Evolutionary conservation across 2,888 invertebrate species (phyloP).

Genomic region (Thecophora atra): DNA sequence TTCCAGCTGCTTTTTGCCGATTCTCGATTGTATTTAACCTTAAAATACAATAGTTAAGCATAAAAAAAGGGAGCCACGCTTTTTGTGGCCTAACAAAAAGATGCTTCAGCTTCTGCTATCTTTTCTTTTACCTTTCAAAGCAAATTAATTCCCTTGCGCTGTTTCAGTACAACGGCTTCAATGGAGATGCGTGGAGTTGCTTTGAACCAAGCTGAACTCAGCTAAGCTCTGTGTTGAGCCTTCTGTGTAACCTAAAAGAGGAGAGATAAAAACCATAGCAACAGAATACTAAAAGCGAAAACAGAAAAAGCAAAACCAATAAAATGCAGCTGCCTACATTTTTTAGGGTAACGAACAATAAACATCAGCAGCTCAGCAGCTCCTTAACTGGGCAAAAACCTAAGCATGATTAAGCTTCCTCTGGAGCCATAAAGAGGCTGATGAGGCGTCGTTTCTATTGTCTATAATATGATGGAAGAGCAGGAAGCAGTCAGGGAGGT

Average conservation of each 20-base stretch:
- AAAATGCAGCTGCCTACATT: conserved; percentile 11
- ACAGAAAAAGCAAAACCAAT: not conserved
- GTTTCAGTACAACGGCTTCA: not conserved
- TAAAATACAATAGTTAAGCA: conserved; percentile 14
- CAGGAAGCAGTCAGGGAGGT: not conserved
- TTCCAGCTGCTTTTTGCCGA: not conserved
- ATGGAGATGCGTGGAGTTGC: not conserved
- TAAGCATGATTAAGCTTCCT: conserved; percentile 24
- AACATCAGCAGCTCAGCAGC: conserved; percentile 23
- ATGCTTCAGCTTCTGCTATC: conserved; percentile 7
- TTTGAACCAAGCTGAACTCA: not conserved
- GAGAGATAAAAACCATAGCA: not conserved
- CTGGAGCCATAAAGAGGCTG: not conserved
- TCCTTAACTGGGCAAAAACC: conserved; percentile 24
- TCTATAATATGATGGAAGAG: not conserved
- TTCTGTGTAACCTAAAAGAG: not conserved
- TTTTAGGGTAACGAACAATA: conserved; percentile 23
- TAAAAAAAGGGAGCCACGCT: conserved; percentile 20
- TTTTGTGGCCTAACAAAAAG: not conserved
- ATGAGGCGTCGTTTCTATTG: not conserved
- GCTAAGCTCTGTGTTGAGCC: not conserved
- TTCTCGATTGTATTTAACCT: not conserved
- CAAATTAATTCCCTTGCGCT: conserved; percentile 23
- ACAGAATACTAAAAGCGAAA: not conserved
- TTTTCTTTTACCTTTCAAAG: conserved; percentile 13